A percentile compares a stretch with the other conserved stretches of the same genome.
phyloP scores from a whole-genome alignment of 2,888 invertebrate species.

The Melanotus villosus region DNA sequence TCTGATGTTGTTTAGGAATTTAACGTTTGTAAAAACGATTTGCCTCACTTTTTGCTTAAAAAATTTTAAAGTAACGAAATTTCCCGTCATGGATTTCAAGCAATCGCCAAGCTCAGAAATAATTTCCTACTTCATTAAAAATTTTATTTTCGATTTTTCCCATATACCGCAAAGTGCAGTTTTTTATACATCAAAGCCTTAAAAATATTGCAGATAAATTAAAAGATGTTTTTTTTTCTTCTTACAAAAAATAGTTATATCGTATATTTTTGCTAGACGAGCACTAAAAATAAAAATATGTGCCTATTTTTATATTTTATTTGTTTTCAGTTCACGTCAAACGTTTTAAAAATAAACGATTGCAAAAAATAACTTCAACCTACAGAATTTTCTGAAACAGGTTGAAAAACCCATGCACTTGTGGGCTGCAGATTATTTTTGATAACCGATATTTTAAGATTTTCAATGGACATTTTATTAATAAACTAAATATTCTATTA shows the following conservation, averaged over 20 bases:
- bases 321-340: conserved; percentile 30
- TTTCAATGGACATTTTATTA: no score
- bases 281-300: conserved; percentile 25
- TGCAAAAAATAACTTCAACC: conserved; percentile 10
- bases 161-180: no score
- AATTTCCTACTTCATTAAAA: no score
- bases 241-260: no score
- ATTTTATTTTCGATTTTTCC: no score
- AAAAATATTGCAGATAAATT: no score
- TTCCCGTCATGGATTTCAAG: no score
- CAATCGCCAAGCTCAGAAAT: no score
- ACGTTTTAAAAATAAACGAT: conserved; percentile 25
- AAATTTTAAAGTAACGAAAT: no score
- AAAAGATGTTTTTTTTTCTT: background rate
- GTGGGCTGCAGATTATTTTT: conserved; percentile 2
- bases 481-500: no score
- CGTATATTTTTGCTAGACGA: background rate
- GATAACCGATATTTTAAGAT: background rate
- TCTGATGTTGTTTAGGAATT: background rate
- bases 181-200: no score
- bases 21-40: background rate
- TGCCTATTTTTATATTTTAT: conserved; percentile 20
- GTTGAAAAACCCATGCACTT: conserved; percentile 13
- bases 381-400: conserved; percentile 10
- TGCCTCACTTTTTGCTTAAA: no score